Percentiles rank a stretch among this genome's conserved stretches.
phyloP scores from a whole-genome alignment of 2,888 invertebrate species.

The Coecobrya sp. region DNA sequence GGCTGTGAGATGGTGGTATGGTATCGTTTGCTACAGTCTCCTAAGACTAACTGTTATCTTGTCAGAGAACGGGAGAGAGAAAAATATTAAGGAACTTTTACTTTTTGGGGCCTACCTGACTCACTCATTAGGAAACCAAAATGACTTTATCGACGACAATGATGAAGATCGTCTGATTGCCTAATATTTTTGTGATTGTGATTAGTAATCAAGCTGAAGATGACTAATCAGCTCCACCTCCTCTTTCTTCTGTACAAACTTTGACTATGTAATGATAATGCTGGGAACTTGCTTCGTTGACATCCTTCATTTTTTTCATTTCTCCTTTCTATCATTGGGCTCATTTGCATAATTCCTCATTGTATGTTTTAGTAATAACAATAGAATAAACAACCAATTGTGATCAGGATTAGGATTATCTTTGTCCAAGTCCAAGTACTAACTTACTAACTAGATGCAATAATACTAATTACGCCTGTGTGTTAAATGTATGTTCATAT shows the following conservation, averaged over 20 bases:
- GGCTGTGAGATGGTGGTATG: conserved; percentile 24
- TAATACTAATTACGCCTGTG: too few relatives aligned
- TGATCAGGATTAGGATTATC: too few relatives aligned
- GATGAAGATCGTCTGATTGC: conserved; percentile 29
- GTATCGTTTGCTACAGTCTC: neutral
- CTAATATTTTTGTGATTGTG: conserved; percentile 41
- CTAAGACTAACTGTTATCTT: neutral
- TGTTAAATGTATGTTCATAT: too few relatives aligned
- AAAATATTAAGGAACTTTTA: conserved; percentile 13
- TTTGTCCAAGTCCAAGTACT: neutral
- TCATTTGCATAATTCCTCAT: neutral
- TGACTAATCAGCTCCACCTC: conserved; percentile 38
- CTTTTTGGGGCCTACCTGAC: conserved; percentile 29
- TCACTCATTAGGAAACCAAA: conserved; percentile 48
- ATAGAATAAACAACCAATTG: neutral
- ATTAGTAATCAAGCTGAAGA: conserved; percentile 48
- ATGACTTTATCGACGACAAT: conserved; percentile 28
- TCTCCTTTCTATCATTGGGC: neutral
- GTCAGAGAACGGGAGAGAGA: neutral
- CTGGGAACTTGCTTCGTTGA: neutral
- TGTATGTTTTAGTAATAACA: neutral
- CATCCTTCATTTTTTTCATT: conserved; percentile 19
- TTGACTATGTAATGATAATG: neutral
- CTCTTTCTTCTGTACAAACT: neutral
- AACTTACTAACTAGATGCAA: too few relatives aligned